phyloP scores from a whole-genome alignment of 2,888 invertebrate genomes.

The Cephalotes varians region DNA sequence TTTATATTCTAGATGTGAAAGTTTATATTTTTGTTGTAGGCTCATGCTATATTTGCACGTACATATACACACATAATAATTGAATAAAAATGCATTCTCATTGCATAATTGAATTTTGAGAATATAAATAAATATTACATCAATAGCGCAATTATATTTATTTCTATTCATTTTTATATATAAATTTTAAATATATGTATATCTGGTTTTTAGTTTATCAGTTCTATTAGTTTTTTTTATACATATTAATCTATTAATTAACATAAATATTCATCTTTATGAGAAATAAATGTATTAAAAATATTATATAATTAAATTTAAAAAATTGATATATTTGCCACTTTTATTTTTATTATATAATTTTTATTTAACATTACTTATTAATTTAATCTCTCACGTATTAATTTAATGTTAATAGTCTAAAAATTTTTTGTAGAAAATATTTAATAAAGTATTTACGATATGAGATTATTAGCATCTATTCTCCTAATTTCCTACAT shows the following conservation, averaged over 20 bases:
- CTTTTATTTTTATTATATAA: background rate
- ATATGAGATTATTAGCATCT: background rate
- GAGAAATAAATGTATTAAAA: background rate
- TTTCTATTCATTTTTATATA: background rate
- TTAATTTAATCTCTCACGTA: too few species aligned
- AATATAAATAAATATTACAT: background rate
- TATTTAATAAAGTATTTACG: background rate
- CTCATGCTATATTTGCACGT: background rate
- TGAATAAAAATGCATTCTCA: background rate
- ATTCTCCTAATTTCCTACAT: background rate
- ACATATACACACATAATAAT: background rate
- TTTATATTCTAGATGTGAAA: background rate
- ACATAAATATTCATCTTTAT: background rate
- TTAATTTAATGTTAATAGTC: background rate
- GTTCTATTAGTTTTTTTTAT: background rate
- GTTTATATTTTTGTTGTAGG: background rate
- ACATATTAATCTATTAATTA: background rate
- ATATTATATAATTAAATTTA: background rate
- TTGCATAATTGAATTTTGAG: background rate
- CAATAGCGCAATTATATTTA: background rate
- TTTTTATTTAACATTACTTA: background rate
- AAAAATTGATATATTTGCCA: background rate
- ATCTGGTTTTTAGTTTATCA: background rate
- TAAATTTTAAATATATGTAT: too few species aligned
- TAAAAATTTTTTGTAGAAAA: background rate